Conservation (phyloP, 2,113 vertebrate species). For the Zootoca vivipara region DNA sequence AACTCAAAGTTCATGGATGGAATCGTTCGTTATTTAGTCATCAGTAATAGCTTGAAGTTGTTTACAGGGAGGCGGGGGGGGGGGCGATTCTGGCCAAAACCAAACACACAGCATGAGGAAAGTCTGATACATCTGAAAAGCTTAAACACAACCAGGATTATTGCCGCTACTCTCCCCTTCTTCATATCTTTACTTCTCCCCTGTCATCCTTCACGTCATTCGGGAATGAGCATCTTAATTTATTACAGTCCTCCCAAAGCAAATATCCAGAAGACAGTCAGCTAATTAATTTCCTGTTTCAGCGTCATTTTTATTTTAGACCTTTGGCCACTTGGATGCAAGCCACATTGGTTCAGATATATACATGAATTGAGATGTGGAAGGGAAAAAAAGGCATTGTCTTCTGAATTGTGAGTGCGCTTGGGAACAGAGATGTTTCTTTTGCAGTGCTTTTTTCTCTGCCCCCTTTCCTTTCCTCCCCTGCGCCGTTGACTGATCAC, state of each 20-base stretch:
- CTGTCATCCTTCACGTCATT: slow-evolving; percentile 53
- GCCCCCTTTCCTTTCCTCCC: background rate
- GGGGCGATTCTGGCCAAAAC: slow-evolving; percentile 57
- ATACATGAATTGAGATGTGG: slow-evolving; percentile 48
- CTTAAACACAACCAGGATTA: slow-evolving; percentile 51
- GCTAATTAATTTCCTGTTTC: slow-evolving; percentile 72
- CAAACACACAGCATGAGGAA: slow-evolving; percentile 54
- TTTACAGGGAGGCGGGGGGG: slow-evolving; percentile 60
- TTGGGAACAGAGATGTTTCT: background rate
- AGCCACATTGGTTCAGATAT: slow-evolving; percentile 62
- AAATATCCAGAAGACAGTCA: slow-evolving; percentile 65
- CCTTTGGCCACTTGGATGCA: slow-evolving; percentile 55
- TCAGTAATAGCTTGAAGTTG: slow-evolving; percentile 65
- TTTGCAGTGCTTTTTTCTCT: background rate
- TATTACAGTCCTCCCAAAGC: slow-evolving; percentile 62
- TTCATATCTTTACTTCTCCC: slow-evolving; percentile 18
- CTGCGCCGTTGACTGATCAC: slow-evolving; percentile 16
- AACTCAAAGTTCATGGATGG: slow-evolving; percentile 65
- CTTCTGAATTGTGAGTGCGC: slow-evolving; percentile 2
- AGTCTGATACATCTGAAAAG: slow-evolving; percentile 39
- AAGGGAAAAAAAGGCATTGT: slow-evolving; percentile 33
- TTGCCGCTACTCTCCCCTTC: slow-evolving; percentile 14
- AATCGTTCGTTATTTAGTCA: slow-evolving; percentile 69
- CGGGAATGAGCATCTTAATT: slow-evolving; percentile 52
- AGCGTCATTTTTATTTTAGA: slow-evolving; percentile 61